Conservation (phyloP, 2,888 invertebrate genomes). For the Hymenopus coronatus region DNA sequence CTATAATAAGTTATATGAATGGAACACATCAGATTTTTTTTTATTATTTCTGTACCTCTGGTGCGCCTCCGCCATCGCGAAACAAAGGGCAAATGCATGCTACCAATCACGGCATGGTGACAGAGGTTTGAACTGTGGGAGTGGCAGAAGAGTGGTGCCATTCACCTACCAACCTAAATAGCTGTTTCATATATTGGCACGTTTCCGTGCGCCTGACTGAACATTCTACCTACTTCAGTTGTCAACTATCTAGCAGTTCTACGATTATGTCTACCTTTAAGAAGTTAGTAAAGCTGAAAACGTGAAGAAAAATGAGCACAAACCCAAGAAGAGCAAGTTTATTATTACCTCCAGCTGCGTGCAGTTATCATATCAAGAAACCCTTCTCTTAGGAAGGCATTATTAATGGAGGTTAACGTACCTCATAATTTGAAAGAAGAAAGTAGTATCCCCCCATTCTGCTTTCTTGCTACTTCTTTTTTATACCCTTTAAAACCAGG, state of each 20-base stretch:
- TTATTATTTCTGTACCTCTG: too few relatives aligned
- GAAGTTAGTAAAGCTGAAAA: not conserved
- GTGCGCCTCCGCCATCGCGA: too few relatives aligned
- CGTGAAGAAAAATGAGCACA: not conserved
- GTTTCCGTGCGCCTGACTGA: too few relatives aligned
- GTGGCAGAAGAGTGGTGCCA: too few relatives aligned
- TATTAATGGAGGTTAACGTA: not conserved
- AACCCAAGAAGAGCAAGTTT: not conserved
- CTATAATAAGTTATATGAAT: too few relatives aligned
- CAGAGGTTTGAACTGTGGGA: too few relatives aligned
- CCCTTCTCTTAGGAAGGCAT: not conserved
- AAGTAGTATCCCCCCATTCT: not conserved
- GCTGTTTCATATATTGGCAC: too few relatives aligned
- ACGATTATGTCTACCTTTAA: not conserved
- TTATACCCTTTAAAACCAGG: not conserved
- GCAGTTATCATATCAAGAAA: not conserved
- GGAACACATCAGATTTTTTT: too few relatives aligned
- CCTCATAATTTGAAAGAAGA: not conserved
- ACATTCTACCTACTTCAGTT: too few relatives aligned
- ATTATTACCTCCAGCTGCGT: not conserved
- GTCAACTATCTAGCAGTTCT: not conserved
- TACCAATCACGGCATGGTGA: too few relatives aligned
- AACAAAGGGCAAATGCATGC: too few relatives aligned
- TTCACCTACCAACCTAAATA: too few relatives aligned
- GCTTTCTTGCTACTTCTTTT: not conserved